Percentiles rank a stretch among this genome's conserved stretches.
Evolutionary conservation across 1,140 invertebrate genomes (phyloP).

Genomic region (Ruditapes philippinarum): DNA sequence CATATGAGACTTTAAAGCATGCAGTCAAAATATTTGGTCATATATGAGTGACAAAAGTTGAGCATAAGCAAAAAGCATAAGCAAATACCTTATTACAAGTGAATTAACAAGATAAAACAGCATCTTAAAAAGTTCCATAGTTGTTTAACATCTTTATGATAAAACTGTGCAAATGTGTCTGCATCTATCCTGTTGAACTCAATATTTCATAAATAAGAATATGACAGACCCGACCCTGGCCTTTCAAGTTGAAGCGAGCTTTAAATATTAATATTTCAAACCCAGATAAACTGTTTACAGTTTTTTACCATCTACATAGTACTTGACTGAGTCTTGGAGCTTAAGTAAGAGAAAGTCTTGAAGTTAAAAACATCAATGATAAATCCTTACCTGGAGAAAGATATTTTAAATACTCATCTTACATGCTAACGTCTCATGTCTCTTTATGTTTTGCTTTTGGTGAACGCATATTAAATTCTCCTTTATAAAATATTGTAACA

Average conservation of each 20-base stretch:
- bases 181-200: not conserved
- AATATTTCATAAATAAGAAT: not conserved
- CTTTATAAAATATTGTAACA: constrained; percentile 39
- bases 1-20: constrained; percentile 45
- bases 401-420: not conserved
- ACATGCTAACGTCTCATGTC: not conserved
- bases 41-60: too few relatives aligned
- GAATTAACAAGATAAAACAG: not conserved
- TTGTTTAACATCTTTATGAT: constrained; percentile 1
- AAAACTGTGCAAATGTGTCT: constrained; percentile 21
- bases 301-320: constrained; percentile 12
- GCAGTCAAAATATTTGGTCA: not conserved
- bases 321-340: not conserved
- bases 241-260: constrained; percentile 23
- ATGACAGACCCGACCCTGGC: not conserved
- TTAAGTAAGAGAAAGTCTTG: not conserved
- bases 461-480: not conserved
- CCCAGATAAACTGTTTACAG: not conserved
- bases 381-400: constrained; percentile 20
- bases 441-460: not conserved
- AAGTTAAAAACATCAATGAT: constrained; percentile 41
- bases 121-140: not conserved
- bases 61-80: too few relatives aligned
- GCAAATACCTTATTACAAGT: not conserved
- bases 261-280: not conserved